phyloP scores from a whole-genome alignment of 1,140 invertebrate genomes.

The Sinonovacula constricta region DNA sequence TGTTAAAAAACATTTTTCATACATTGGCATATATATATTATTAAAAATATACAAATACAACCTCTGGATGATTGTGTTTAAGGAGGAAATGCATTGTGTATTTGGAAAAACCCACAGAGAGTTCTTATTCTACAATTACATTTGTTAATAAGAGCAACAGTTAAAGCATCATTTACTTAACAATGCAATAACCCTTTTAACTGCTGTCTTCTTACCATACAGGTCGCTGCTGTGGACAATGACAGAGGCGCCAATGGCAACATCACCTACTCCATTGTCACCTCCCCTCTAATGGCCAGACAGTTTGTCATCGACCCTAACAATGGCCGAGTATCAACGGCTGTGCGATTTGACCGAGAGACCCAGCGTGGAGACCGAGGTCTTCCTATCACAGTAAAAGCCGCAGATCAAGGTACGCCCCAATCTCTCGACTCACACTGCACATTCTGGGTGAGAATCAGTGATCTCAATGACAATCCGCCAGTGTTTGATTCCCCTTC shows the following conservation, averaged over 20 bases:
- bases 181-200: too few relatives aligned
- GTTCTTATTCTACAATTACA: too few relatives aligned
- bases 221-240: constrained; percentile 67
- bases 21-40: too few relatives aligned
- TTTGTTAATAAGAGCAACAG: too few relatives aligned
- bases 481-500: constrained; percentile 88
- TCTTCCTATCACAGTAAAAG: constrained; percentile 59
- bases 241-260: constrained; percentile 66
- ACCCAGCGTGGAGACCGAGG: constrained; percentile 50
- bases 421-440: constrained; percentile 63
- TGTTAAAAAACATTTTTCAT: too few relatives aligned
- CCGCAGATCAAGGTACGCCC: constrained; percentile 57
- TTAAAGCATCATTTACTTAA: too few relatives aligned
- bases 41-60: too few relatives aligned
- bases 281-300: constrained; percentile 44
- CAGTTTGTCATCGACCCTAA: constrained; percentile 57
- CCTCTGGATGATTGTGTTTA: too few relatives aligned
- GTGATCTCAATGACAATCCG: constrained; percentile 94
- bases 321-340: constrained; percentile 58
- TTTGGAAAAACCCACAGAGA: too few relatives aligned
- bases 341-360: constrained; percentile 55
- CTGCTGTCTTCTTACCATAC: neutral
- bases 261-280: constrained; percentile 60
- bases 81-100: too few relatives aligned
- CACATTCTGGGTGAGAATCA: constrained; percentile 84